Percentiles rank a stretch among this genome's conserved stretches.
Evolutionary conservation across 2,797 vertebrate genomes (phyloP).

Genomic region (Apogon hyalosoma): DNA sequence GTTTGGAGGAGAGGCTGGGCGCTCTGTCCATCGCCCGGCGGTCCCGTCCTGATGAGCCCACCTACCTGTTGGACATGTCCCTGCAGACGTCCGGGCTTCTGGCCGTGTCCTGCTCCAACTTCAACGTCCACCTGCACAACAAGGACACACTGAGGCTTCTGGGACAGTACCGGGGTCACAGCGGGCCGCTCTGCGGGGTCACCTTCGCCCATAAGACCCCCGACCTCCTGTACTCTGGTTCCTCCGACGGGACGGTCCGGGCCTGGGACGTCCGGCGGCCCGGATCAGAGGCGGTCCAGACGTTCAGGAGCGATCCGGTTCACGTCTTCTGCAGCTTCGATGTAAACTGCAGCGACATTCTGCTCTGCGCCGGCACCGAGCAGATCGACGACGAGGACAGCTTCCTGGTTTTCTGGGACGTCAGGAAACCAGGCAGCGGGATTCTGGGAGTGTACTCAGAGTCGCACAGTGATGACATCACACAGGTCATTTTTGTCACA

Average conservation of each 20-base stretch:
- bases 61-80: constrained; percentile 89
- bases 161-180: constrained; percentile 75
- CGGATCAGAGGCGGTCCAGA: constrained; percentile 71
- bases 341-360: constrained; percentile 84
- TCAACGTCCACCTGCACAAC: constrained; percentile 84
- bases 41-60: constrained; percentile 73
- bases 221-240: constrained; percentile 85
- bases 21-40: constrained; percentile 84
- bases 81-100: constrained; percentile 72
- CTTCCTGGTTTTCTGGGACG: constrained; percentile 94
- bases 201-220: constrained; percentile 79
- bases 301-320: constrained; percentile 84
- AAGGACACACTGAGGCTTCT: constrained; percentile 81
- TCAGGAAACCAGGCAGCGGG: constrained; percentile 63
- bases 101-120: constrained; percentile 88
- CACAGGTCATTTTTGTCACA: constrained; percentile 61
- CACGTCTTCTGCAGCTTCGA: constrained; percentile 90
- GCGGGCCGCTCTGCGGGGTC: constrained; percentile 81
- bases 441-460: constrained; percentile 92
- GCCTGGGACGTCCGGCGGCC: constrained; percentile 89
- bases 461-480: constrained; percentile 95
- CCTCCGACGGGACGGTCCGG: constrained; percentile 84
- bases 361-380: constrained; percentile 93
- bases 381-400: constrained; percentile 87
- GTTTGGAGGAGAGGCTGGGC: constrained; percentile 84